phyloP scores from a whole-genome alignment of 2,888 invertebrate genomes.

The Volucella inflata region DNA sequence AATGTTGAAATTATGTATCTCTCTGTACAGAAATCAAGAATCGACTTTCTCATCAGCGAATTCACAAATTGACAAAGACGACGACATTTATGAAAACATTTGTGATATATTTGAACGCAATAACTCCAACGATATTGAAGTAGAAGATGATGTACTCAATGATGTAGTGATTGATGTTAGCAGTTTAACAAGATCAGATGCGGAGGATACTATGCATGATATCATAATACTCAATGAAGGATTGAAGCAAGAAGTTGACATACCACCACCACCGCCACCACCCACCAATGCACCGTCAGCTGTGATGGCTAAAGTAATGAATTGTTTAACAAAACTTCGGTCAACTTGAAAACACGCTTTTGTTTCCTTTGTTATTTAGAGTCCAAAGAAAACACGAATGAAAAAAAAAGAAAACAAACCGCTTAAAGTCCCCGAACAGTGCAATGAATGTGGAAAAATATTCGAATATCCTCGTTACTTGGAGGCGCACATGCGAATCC shows the following conservation, averaged over 20 bases:
- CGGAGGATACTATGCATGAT: conserved; percentile 78
- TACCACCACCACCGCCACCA: background rate
- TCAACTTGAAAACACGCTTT: background rate
- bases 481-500: conserved; percentile 79
- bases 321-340: background rate
- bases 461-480: conserved; percentile 79
- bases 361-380: conserved; percentile 23
- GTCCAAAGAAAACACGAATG: conserved; percentile 49
- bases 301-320: conserved; percentile 40
- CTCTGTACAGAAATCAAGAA: conserved; percentile 50
- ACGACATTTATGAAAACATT: conserved; percentile 78
- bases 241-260: conserved; percentile 54
- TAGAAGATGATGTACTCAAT: conserved; percentile 78
- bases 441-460: conserved; percentile 79
- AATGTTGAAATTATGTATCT: background rate
- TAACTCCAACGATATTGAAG: conserved; percentile 76
- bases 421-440: conserved; percentile 78
- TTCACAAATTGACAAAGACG: conserved; percentile 68
- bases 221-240: conserved; percentile 72
- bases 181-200: conserved; percentile 79
- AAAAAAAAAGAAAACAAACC: conserved; percentile 72
- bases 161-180: conserved; percentile 80
- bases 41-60: conserved; percentile 50
- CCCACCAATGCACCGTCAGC: background rate
- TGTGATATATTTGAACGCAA: conserved; percentile 79